These are phyloP conservation scores for Falco punctatus DNA, from an alignment of 2,113 vertebrate species.

Conservation along the genomic window DNA sequence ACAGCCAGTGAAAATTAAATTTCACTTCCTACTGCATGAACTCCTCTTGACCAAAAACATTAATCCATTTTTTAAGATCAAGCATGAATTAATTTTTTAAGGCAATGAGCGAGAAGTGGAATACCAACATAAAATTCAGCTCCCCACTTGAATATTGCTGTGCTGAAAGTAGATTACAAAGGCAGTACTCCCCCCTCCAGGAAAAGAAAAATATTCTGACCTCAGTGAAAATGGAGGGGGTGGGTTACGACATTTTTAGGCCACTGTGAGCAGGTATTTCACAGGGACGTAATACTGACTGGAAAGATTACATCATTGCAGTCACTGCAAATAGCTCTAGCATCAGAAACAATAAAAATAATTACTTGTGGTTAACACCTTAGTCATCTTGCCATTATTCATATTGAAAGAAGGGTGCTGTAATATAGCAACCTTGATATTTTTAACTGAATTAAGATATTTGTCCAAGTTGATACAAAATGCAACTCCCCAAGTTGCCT, in stretches of 20 bases:
- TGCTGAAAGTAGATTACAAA: neutral
- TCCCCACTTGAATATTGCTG: neutral
- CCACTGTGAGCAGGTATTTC: neutral
- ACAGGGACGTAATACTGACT: neutral
- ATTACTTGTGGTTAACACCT: neutral
- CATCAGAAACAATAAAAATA: neutral
- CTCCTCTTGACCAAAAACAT: neutral
- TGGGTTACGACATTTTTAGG: neutral
- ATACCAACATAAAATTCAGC: neutral
- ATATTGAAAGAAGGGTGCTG: neutral
- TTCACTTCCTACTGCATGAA: neutral
- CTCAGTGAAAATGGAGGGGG: neutral
- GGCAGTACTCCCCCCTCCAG: neutral
- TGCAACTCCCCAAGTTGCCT: neutral
- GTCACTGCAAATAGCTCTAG: neutral
- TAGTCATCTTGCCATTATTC: neutral
- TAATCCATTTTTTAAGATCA: neutral
- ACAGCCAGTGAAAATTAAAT: neutral
- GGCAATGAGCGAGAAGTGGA: neutral
- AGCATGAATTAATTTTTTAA: neutral
- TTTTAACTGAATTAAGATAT: neutral
- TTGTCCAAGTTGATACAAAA: neutral
- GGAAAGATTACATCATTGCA: neutral
- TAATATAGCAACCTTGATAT: neutral
- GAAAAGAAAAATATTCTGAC: neutral